Conservation (phyloP, 1,140 invertebrate species). For the Drosophila biarmipes region DNA sequence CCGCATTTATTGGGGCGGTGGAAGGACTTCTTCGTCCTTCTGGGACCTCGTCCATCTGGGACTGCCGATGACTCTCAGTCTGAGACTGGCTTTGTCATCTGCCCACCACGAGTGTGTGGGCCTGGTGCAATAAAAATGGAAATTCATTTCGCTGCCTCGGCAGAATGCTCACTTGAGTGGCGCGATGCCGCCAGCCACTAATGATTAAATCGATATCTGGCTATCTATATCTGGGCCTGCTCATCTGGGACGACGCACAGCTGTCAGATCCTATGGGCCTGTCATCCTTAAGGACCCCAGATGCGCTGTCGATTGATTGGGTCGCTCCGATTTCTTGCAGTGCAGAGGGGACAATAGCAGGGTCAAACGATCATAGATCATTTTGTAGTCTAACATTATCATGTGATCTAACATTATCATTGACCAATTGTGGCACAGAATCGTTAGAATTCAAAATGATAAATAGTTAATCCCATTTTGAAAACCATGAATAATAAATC, state of each 20-base stretch:
- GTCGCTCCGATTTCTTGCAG: neutral
- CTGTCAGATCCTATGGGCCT: constrained; percentile 46
- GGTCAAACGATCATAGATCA: neutral
- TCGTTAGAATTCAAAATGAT: too few relatives aligned
- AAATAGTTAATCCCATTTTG: too few relatives aligned
- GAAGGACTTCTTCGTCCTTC: constrained; percentile 13
- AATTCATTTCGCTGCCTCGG: constrained; percentile 63
- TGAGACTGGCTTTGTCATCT: constrained; percentile 32
- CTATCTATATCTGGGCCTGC: constrained; percentile 51
- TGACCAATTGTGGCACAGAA: too few relatives aligned
- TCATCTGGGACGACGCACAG: constrained; percentile 48
- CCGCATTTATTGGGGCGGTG: constrained; percentile 31
- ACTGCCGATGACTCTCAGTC: constrained; percentile 8
- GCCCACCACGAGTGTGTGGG: constrained; percentile 26
- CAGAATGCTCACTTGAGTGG: constrained; percentile 56
- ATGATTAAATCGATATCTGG: constrained; percentile 77
- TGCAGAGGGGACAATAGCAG: neutral
- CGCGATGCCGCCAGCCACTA: constrained; percentile 50
- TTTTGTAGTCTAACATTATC: neutral
- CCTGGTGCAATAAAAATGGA: constrained; percentile 72
- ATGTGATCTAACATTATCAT: too few relatives aligned
- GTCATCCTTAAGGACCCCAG: constrained; percentile 48
- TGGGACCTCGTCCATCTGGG: constrained; percentile 17
- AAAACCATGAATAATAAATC: too few relatives aligned
- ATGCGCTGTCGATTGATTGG: constrained; percentile 43